phyloP scores from a whole-genome alignment of 2,888 invertebrate genomes.

The Caenorhabditis drosophilae region DNA sequence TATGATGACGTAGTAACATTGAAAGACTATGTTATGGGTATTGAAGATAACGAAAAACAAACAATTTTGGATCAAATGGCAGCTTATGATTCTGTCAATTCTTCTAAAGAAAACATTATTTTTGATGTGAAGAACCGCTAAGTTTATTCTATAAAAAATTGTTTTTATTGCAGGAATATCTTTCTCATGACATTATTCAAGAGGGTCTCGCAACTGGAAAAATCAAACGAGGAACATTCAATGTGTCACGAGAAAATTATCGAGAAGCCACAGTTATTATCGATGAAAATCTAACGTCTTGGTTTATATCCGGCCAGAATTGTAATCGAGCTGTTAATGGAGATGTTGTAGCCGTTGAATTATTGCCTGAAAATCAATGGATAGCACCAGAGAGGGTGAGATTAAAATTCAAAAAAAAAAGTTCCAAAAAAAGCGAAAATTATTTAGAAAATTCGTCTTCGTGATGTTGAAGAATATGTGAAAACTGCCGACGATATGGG shows the following conservation, averaged over 20 bases:
- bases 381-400: conserved; percentile 75
- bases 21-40: conserved; percentile 50
- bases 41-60: conserved; percentile 73
- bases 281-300: conserved; percentile 74
- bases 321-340: conserved; percentile 91
- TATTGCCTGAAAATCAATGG: conserved; percentile 89
- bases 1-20: conserved; percentile 31
- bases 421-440: neutral
- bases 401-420: neutral
- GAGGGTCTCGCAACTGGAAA: conserved; percentile 81
- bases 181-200: conserved; percentile 80
- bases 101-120: conserved; percentile 10
- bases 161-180: conserved; percentile 80
- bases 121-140: conserved; percentile 17
- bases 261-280: conserved; percentile 86
- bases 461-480: conserved; percentile 50
- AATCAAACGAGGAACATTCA: conserved; percentile 82
- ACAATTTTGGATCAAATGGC: conserved; percentile 84
- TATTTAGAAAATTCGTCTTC: conserved; percentile 35
- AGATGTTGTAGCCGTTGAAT: conserved; percentile 87
- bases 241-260: conserved; percentile 89
- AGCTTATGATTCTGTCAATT: conserved; percentile 40
- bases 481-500: conserved; percentile 55
- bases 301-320: conserved; percentile 74
- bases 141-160: neutral